Percentiles rank a stretch among this genome's conserved stretches.
These are phyloP conservation scores for Drosophila helvetica DNA, from an alignment of 2,888 invertebrate species.

Conservation along the genomic window DNA sequence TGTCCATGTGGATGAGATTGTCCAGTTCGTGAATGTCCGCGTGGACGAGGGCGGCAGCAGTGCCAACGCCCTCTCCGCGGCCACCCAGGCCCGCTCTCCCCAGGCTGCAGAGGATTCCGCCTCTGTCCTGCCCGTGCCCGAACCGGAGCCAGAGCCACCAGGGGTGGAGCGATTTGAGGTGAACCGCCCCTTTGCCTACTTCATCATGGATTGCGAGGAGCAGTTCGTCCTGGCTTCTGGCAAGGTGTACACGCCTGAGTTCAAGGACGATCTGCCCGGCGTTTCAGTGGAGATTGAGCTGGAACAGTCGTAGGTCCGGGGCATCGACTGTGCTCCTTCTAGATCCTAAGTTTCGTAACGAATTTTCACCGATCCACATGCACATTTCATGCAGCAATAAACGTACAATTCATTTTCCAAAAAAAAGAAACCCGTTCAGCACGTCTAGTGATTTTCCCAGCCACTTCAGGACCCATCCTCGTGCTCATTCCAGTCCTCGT, in stretches of 20 bases:
- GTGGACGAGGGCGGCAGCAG: slow-evolving; percentile 86
- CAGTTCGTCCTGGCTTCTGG: slow-evolving; percentile 87
- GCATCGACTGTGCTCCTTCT: slow-evolving; percentile 23
- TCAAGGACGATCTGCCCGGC: slow-evolving; percentile 69
- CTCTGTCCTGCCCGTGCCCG: slow-evolving; percentile 54
- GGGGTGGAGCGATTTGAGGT: slow-evolving; percentile 84
- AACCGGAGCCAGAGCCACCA: slow-evolving; percentile 67
- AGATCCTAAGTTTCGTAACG: slow-evolving; percentile 67
- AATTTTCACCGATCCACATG: slow-evolving; percentile 72
- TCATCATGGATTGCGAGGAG: slow-evolving; percentile 86
- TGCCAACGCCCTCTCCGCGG: slow-evolving; percentile 84
- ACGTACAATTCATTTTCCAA: slow-evolving; percentile 47
- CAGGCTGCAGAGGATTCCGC: background rate
- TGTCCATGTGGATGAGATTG: slow-evolving; percentile 88
- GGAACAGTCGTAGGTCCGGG: slow-evolving; percentile 64
- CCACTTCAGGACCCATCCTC: slow-evolving; percentile 51
- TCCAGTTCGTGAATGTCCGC: slow-evolving; percentile 87
- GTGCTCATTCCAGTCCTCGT: slow-evolving; percentile 10
- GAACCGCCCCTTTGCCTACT: slow-evolving; percentile 87
- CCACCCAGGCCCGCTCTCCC: slow-evolving; percentile 64
- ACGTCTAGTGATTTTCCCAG: slow-evolving; percentile 57
- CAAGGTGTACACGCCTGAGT: slow-evolving; percentile 85
- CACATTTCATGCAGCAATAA: slow-evolving; percentile 14
- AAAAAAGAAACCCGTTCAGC: background rate
- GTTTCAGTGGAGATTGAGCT: slow-evolving; percentile 75